Evolutionary conservation across 2,113 vertebrate species (phyloP).

Genomic region (Podiceps cristatus): DNA sequence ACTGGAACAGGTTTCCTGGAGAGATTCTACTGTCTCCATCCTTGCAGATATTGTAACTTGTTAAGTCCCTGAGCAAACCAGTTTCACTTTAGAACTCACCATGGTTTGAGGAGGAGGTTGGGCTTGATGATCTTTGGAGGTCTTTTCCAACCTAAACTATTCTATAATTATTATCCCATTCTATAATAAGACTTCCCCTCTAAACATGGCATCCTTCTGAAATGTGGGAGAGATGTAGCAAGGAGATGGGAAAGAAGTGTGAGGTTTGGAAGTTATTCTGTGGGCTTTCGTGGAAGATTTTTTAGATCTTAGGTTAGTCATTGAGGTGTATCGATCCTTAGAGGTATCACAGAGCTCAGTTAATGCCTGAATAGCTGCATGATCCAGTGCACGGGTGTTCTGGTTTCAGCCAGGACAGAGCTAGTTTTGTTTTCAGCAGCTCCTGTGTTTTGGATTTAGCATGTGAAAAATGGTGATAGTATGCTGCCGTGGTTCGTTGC

Average conservation of each 20-base stretch:
- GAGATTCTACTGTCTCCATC: not conserved
- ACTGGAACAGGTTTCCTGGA: not conserved
- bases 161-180: not conserved
- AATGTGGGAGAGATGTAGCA: not conserved
- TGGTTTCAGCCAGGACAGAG: no score
- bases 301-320: not conserved
- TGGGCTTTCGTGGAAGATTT: not conserved
- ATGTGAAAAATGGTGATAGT: no score
- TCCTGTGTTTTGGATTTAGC: no score
- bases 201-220: not conserved
- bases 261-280: not conserved
- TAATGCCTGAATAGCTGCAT: not conserved
- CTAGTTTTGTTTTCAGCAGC: no score
- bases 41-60: not conserved
- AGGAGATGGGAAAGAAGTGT: not conserved
- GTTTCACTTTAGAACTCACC: not conserved
- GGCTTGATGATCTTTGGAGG: not conserved
- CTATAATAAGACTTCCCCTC: not conserved
- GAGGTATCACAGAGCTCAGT: not conserved
- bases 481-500: no score
- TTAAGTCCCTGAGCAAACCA: not conserved
- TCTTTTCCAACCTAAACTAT: not conserved
- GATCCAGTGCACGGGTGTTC: fast-evolving
- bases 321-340: not conserved
- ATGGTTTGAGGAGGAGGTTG: not conserved